A percentile compares a stretch with the other conserved stretches of the same genome.
Conservation (phyloP, 2,113 vertebrate genomes). For the Cairina moschata region DNA sequence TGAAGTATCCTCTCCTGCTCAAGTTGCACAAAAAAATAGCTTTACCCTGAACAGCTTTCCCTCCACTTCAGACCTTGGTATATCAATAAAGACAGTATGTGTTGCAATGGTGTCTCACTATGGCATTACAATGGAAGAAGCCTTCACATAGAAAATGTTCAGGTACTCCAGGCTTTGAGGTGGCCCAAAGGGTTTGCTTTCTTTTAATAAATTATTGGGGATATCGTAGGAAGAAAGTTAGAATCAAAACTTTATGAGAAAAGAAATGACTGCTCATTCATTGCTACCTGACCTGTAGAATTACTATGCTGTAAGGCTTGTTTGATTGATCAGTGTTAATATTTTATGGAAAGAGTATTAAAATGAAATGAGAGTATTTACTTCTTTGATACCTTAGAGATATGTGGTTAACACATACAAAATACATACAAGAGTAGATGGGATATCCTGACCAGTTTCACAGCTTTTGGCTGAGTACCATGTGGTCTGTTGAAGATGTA, state of each 20-base stretch:
- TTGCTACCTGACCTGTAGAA: background rate
- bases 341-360: background rate
- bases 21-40: background rate
- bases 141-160: background rate
- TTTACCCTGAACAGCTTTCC: background rate
- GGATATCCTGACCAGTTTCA: background rate
- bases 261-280: background rate
- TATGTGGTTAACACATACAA: background rate
- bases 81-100: background rate
- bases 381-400: background rate
- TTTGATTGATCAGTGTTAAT: background rate
- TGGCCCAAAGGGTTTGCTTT: background rate
- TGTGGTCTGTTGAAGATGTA: background rate
- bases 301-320: background rate
- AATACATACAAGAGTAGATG: background rate
- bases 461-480: background rate
- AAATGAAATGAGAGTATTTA: background rate
- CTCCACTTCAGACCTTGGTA: background rate
- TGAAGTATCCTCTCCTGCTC: background rate
- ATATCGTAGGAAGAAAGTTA: background rate
- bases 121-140: background rate
- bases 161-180: background rate
- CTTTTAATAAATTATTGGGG: background rate
- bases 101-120: background rate
- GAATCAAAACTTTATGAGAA: background rate